phyloP scores from a whole-genome alignment of 2,797 vertebrate genomes.

The Delichon dasypus region DNA sequence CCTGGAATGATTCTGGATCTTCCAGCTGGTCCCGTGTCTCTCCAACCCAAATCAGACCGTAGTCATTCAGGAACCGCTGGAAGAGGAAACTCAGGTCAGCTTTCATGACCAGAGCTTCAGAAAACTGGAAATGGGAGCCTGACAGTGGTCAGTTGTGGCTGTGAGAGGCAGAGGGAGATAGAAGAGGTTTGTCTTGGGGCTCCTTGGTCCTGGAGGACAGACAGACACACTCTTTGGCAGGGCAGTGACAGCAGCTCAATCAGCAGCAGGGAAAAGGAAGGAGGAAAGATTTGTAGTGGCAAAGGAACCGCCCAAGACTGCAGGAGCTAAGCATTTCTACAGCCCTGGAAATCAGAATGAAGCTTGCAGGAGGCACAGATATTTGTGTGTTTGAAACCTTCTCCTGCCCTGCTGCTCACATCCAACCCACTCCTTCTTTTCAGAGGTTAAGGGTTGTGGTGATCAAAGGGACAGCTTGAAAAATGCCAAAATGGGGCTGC shows the following conservation, averaged over 20 bases:
- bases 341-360: not conserved
- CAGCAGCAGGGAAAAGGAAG: not conserved
- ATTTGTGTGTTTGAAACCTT: not conserved
- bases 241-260: not conserved
- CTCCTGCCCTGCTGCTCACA: not conserved
- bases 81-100: not conserved
- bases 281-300: not conserved
- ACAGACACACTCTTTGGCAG: not conserved
- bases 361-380: not conserved
- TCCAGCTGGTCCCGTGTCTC: not conserved
- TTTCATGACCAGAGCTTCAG: not conserved
- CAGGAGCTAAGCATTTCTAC: not conserved
- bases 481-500: not conserved
- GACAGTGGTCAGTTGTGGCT: not conserved
- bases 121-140: not conserved
- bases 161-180: not conserved
- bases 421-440: not conserved
- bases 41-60: conserved; percentile 39
- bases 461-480: not conserved
- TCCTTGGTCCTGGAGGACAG: not conserved
- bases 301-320: not conserved
- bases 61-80: conserved; percentile 26
- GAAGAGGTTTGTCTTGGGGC: not conserved
- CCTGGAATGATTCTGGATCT: not conserved
- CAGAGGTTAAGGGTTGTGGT: not conserved